phyloP scores from a whole-genome alignment of 2,888 invertebrate genomes.

The Blomia tropicalis region DNA sequence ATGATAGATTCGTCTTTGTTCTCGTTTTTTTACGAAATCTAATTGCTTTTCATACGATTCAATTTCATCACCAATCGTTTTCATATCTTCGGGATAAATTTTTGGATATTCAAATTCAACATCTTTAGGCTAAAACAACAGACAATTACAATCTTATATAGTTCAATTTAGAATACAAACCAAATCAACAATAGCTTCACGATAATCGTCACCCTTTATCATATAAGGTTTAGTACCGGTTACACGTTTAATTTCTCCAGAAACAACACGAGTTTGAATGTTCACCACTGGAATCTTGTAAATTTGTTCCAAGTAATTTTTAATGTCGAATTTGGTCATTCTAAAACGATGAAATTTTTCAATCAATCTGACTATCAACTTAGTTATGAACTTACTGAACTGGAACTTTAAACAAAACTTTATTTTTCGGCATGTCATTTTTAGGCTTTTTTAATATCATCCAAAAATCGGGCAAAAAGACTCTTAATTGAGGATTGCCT shows the following conservation, averaged over 20 bases:
- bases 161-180: conserved; percentile 41
- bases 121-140: conserved; percentile 41
- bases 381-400: conserved; percentile 47
- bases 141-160: conserved; percentile 40
- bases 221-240: conserved; percentile 47
- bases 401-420: conserved; percentile 73
- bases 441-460: conserved; percentile 61
- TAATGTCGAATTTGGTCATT: conserved; percentile 79
- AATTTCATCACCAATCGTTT: conserved; percentile 46
- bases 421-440: conserved; percentile 52
- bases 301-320: conserved; percentile 86
- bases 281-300: conserved; percentile 65
- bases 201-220: conserved; percentile 63
- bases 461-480: conserved; percentile 93
- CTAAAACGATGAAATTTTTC: conserved; percentile 31
- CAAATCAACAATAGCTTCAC: conserved; percentile 59
- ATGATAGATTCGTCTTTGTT: not conserved
- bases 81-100: conserved; percentile 48
- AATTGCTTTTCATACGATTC: conserved; percentile 49
- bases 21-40: conserved; percentile 39
- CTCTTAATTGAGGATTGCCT: conserved; percentile 80
- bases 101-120: conserved; percentile 60
- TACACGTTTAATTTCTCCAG: conserved; percentile 43
- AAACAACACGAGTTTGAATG: conserved; percentile 55
- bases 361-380: not conserved